phyloP scores from a whole-genome alignment of 1,140 invertebrate genomes.

The Cyrtorhinus lividipennis region DNA sequence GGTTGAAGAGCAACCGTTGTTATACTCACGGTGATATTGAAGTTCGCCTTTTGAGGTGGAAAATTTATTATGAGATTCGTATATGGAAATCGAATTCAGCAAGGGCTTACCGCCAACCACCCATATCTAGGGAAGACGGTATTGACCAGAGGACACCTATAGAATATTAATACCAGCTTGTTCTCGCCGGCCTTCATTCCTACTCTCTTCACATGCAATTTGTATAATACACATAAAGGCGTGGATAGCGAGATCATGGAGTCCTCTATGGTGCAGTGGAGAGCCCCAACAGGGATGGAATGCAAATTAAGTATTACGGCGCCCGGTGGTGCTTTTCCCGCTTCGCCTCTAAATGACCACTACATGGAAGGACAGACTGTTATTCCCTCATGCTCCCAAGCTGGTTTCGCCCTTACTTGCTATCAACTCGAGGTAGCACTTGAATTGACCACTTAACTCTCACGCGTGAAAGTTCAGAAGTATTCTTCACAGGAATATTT shows the following conservation, averaged over 20 bases:
- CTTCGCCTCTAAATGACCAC: not conserved
- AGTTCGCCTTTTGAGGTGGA: too few relatives aligned
- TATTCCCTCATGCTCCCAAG: not conserved
- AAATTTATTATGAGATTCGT: too few relatives aligned
- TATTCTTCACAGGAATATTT: too few relatives aligned
- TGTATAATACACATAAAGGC: not conserved
- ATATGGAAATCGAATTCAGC: not conserved
- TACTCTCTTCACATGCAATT: not conserved
- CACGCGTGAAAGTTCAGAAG: too few relatives aligned
- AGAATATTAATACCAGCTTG: not conserved
- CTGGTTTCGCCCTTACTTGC: too few relatives aligned
- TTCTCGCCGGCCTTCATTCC: not conserved
- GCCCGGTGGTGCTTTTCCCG: not conserved
- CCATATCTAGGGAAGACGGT: not conserved
- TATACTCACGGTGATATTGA: too few relatives aligned
- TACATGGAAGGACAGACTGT: not conserved
- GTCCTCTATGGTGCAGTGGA: not conserved
- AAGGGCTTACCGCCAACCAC: not conserved
- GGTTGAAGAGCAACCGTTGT: too few relatives aligned
- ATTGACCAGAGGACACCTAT: not conserved
- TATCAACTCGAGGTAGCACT: too few relatives aligned
- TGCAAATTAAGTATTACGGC: not conserved
- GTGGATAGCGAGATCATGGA: not conserved
- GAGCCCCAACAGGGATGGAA: not conserved
- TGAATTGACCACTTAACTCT: too few relatives aligned